Evolutionary conservation across 2,113 vertebrate species (phyloP), one percentile per base, ranked within the genome.

Genomic region (Tylochromis polylepis): DNA sequence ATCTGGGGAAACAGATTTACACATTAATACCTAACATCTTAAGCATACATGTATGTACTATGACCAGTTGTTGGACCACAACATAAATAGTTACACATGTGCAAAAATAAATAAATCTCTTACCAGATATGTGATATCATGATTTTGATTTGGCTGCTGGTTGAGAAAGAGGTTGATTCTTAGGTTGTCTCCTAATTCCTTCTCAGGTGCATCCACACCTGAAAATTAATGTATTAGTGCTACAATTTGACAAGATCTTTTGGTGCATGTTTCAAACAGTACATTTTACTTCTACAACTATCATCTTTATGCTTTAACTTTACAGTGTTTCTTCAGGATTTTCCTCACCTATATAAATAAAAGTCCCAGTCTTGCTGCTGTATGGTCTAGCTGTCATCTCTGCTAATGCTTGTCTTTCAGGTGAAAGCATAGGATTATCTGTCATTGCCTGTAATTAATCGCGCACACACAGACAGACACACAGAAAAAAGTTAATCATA

Each of bases 81-180:
- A 9, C 8, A 36, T 9, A 36, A 41, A 41, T 11, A 41, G 10
- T 11, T 14, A 15, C 5, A 16, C 1, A 10, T 53, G 8, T 9
- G 8, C 18, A 51, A 51, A 51, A 53, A 20, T 9, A 53, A 53
- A 53, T 51, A 16, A 27, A 20, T 22, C 12, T 15, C 96, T 93
- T 85, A 97, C 96, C 95, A 97, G 83, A 58, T 95, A 95, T 29
- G 96, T 97, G 83, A 97, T 94, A 55, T 95, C 89, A 15, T 75
- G 57, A 0, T 88, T 1, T 8, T 78, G 2, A n/a, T 12, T 49
- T 38, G 8, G 1, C 2, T 29, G 5, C 5, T 83, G 83, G 15
- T 60, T 92, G 0, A 94, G 57, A 65, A 89, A 83, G 11, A 97
- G 85, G 60, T 65, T 93, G 51, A 97, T 24, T 6, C 87, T 93